phyloP scores from a whole-genome alignment of 2,888 invertebrate species.

The Chironomus riparius region DNA sequence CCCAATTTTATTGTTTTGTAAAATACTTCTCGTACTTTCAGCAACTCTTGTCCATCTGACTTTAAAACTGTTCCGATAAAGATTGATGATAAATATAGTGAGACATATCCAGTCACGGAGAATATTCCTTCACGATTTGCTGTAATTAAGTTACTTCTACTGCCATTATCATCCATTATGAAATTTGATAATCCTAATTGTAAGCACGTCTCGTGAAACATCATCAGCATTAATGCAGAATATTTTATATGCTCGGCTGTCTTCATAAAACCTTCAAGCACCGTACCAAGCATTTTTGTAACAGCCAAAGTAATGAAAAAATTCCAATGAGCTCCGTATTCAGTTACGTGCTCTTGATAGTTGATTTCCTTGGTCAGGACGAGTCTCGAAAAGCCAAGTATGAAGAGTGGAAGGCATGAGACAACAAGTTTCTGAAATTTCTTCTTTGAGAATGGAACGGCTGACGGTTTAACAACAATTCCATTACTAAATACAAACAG shows the following conservation, averaged over 20 bases:
- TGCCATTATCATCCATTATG: constrained; percentile 52
- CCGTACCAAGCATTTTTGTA: constrained; percentile 63
- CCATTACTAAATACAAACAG: constrained; percentile 76
- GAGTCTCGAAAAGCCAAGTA: constrained; percentile 52
- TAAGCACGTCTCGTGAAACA: constrained; percentile 58
- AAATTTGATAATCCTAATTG: constrained; percentile 56
- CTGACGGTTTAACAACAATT: constrained; percentile 50
- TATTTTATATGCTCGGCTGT: constrained; percentile 45
- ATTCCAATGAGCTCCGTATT: constrained; percentile 98
- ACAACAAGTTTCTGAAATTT: constrained; percentile 27
- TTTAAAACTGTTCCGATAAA: constrained; percentile 51
- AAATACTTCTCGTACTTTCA: constrained; percentile 34
- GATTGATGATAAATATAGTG: constrained; percentile 69
- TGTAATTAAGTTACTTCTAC: constrained; percentile 53
- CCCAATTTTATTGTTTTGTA: constrained; percentile 33
- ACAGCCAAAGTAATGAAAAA: constrained; percentile 90
- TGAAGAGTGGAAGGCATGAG: constrained; percentile 18
- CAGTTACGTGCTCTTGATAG: constrained; percentile 81
- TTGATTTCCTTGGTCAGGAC: constrained; percentile 53
- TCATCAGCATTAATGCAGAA: constrained; percentile 48
- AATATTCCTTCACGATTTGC: constrained; percentile 90
- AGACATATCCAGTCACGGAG: constrained; percentile 75
- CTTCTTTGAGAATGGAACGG: constrained; percentile 32
- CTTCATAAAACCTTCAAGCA: constrained; percentile 49
- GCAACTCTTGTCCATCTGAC: constrained; percentile 22